Evolutionary conservation across 2,888 invertebrate species (phyloP).

Genomic region (Uloborus plumipes): DNA sequence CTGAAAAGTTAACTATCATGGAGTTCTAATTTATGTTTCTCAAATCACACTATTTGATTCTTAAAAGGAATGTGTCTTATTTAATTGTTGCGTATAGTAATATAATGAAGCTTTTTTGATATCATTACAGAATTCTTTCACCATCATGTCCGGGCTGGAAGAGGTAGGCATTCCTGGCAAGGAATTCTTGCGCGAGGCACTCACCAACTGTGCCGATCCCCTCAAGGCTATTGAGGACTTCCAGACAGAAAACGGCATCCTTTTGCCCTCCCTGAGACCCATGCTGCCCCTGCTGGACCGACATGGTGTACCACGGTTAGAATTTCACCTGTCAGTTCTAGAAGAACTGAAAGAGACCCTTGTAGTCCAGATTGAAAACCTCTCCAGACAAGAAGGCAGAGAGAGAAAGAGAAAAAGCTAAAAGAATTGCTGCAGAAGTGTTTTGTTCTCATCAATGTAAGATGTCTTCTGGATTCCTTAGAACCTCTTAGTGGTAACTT

Average conservation of each 20-base stretch:
- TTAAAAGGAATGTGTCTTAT: too few species aligned
- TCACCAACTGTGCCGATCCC: constrained; percentile 96
- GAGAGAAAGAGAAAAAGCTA: constrained; percentile 83
- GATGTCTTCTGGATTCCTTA: not conserved
- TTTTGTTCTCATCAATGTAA: constrained; percentile 92
- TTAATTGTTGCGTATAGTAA: too few species aligned
- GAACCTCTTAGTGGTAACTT: too few species aligned
- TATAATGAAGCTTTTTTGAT: too few species aligned
- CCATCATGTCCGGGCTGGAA: constrained; percentile 77
- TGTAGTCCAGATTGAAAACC: constrained; percentile 85
- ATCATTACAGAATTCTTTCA: too few species aligned
- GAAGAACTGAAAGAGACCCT: constrained; percentile 83
- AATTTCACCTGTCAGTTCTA: constrained; percentile 94
- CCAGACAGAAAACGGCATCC: constrained; percentile 81
- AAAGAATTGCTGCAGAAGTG: constrained; percentile 92
- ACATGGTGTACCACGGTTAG: constrained; percentile 90
- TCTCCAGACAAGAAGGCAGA: constrained; percentile 79
- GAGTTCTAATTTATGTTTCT: too few species aligned
- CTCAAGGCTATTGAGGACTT: constrained; percentile 98
- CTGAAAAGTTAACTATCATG: too few species aligned
- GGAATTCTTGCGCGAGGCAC: constrained; percentile 86
- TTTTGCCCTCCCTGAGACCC: constrained; percentile 90
- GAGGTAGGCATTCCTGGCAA: constrained; percentile 90
- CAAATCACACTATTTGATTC: too few species aligned
- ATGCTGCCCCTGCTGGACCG: constrained; percentile 95